Base-by-base conservation (phyloP, 2,888 invertebrate genomes). In the Endomychus coccineus region DNA sequence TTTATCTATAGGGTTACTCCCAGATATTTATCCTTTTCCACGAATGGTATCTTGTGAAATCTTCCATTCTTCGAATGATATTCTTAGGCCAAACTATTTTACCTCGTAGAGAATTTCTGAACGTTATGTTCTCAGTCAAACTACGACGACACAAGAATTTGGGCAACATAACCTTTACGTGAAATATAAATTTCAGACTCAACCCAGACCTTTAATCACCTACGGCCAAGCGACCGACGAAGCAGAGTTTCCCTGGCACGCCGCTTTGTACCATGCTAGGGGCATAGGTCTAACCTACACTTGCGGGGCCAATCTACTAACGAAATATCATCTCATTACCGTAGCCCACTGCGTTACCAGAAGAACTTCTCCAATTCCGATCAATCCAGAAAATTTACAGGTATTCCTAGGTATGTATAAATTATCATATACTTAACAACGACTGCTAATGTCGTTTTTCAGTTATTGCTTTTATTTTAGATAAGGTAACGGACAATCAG, bases 191-290 rank as follows among this genome's bases (percentile, higher is more conserved):
- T 15, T 2, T 12, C n/a, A 5, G 9, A 30, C 24, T 21, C 36
- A 46, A 49, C 63, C 75, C 0, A 67, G 69, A 42, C 76, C 76
- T 0, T 55, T 78, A 36, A 74, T 78, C 31, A 73, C 77, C 3
- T 68, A 73, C 43, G 78, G 78, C 0, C 69, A 71, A 15, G 69
- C 70, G 0, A 76, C 77, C 0, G 55, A 69, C 19, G 74, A 74
- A 39, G 78, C 77, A 0, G 75, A 79, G 49, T 79, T 76, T 71
- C 80, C 80, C 0, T 80, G 80, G 80, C 79, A 79, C 57, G 75
- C 74, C 6, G 79, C 78, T 0, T 55, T 78, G 0, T 80, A 78
- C 52, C 73, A 74, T 47, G 70, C 74, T 1, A 52, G 49, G 45
- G 58, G 58, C 2, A 56, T 57, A 14, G 59, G 62, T 37, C 36